Base-by-base conservation (phyloP, 2,797 vertebrate species). In the Leucoraja ocellata region DNA sequence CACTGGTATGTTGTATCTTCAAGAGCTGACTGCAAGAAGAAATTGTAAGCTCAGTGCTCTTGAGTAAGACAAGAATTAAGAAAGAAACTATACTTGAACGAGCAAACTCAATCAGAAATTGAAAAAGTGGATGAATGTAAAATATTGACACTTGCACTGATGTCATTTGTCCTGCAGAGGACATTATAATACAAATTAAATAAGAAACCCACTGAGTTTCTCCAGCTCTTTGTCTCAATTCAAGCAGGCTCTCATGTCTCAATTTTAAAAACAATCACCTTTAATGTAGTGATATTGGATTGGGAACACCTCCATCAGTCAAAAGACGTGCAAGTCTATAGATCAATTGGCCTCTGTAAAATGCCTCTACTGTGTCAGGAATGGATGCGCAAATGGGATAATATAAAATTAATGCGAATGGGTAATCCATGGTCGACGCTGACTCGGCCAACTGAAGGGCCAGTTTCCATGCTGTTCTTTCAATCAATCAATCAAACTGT, bases 121-220 rank as follows among this genome's bases (percentile, higher is more conserved):
- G 46, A 61, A 32, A 36, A 65, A 68, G n/a, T 88, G 32, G 10
- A 68, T 88, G n/a, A 65, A 88, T 68, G 4, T 21, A 88, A 88
- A 68, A 88, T 88, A 65, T 68, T 54, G 76, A 92, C 25, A 16
- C 54, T 32, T 91, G 88, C 71, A 92, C 39, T 74, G 71, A 25
- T 25, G 54, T 92, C 76, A 92, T 92, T 92, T 21, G 28, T 5
- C 73, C 90, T 76, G 90, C 58, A 76, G 90, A 92, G 71, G 90
- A n/a, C 71, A 92, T 76, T 92, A 54, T 46, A 74, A 71, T 54
- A 76, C 46, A 92, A 73, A n/a, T 28, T 46, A 92, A n/a, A 32
- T 36, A 65, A 32, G 36, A 32, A 54, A 54, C 46, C 46, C 46
- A 54, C 46, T 54, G 46, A 54, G 46, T 54, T 54, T 54, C 46